These are phyloP conservation scores for Esox lucius DNA, from an alignment of 2,797 vertebrate genomes.

Conservation along the genomic window DNA sequence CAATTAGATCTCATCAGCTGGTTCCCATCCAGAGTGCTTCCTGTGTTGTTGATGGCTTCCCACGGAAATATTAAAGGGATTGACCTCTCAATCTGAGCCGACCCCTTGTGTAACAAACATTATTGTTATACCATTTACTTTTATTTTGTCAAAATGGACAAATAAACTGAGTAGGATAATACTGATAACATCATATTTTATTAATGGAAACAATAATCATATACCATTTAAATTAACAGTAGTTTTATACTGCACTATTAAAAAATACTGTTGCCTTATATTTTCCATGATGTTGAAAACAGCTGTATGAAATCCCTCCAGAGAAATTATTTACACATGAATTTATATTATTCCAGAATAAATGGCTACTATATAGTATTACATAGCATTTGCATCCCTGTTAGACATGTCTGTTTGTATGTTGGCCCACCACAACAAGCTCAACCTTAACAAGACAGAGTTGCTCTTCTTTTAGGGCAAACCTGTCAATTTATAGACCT, in stretches of 20 bases:
- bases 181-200: neutral
- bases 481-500: too few species aligned
- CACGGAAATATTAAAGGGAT: constrained; percentile 46
- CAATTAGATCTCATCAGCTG: constrained; percentile 27
- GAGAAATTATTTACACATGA: too few species aligned
- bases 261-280: neutral
- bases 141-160: too few species aligned
- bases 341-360: too few species aligned
- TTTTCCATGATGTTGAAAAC: neutral
- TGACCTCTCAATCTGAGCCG: constrained; percentile 36
- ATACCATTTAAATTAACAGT: neutral
- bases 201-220: neutral
- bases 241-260: neutral
- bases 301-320: constrained; percentile 19
- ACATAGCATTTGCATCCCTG: too few species aligned
- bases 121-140: too few species aligned
- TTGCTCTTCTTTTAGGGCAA: too few species aligned
- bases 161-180: neutral
- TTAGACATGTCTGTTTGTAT: too few species aligned
- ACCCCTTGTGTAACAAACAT: too few species aligned
- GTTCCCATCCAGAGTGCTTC: constrained; percentile 37
- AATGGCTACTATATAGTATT: too few species aligned
- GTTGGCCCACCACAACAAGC: too few species aligned
- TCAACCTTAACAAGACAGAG: too few species aligned
- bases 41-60: constrained; percentile 52